These are phyloP conservation scores for Mastacembelus armatus DNA, from an alignment of 2,797 vertebrate species.

Conservation along the genomic window DNA sequence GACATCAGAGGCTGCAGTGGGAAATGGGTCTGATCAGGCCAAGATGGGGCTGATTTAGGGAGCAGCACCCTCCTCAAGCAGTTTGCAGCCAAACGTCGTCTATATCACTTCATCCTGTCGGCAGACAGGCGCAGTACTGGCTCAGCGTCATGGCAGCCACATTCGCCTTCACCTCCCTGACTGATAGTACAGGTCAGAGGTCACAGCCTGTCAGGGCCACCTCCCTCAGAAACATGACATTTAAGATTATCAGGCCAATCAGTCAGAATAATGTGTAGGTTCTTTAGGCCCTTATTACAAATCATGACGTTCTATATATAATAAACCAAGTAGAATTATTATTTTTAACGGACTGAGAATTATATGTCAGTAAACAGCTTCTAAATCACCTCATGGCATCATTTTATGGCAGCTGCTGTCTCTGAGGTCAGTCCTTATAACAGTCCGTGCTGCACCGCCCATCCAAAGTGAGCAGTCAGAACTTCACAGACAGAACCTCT, in stretches of 20 bases:
- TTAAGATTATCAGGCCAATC: background rate
- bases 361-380: too few relatives aligned
- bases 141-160: background rate
- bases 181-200: slow-evolving; percentile 18
- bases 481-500: too few relatives aligned
- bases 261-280: too few relatives aligned
- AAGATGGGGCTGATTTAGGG: slow-evolving; percentile 28
- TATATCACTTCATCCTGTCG: slow-evolving; percentile 43
- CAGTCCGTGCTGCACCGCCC: too few relatives aligned
- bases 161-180: background rate
- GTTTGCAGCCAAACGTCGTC: slow-evolving; percentile 13
- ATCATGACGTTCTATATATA: too few relatives aligned
- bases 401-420: too few relatives aligned
- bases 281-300: too few relatives aligned
- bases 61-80: background rate
- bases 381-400: too few relatives aligned
- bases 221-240: background rate
- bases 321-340: too few relatives aligned
- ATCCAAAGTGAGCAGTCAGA: too few relatives aligned
- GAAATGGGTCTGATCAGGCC: slow-evolving; percentile 20
- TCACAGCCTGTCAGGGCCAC: background rate
- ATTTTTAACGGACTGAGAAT: too few relatives aligned
- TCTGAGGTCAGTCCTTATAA: too few relatives aligned
- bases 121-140: slow-evolving; percentile 33
- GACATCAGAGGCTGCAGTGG: slow-evolving; percentile 1